Conservation (phyloP, 1,140 invertebrate species). For the Brachionus manjavacas region DNA sequence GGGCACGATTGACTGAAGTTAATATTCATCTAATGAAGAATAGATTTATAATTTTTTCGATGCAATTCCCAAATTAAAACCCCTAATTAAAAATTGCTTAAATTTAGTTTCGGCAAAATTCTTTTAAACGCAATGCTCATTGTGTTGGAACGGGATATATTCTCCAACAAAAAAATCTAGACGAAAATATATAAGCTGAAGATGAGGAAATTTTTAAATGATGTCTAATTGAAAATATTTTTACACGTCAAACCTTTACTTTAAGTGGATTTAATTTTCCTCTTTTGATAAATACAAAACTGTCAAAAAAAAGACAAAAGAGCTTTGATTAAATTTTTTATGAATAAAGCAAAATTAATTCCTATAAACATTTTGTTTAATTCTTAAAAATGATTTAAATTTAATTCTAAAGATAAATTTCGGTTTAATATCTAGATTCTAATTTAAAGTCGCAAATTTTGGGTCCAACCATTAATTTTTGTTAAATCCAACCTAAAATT, state of each 20-base stretch:
- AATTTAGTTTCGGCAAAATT: background rate
- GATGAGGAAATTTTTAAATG: too few species aligned
- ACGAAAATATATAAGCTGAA: too few species aligned
- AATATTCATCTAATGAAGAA: background rate
- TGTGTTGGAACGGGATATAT: too few species aligned
- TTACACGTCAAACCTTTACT: too few species aligned
- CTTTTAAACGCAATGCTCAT: background rate
- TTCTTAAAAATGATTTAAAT: background rate
- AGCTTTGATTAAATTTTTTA: too few species aligned
- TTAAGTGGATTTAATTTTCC: too few species aligned
- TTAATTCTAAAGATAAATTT: background rate
- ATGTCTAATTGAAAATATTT: too few species aligned
- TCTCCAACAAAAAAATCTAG: too few species aligned
- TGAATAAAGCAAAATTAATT: too few species aligned
- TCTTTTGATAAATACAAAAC: too few species aligned
- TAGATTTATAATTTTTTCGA: background rate
- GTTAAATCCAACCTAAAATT: background rate
- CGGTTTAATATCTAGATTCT: background rate
- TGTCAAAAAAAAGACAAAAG: too few species aligned
- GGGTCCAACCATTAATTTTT: background rate
- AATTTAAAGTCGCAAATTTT: background rate
- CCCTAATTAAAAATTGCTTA: background rate
- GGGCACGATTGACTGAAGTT: background rate
- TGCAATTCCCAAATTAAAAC: background rate
- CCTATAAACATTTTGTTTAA: too few species aligned